A percentile compares a stretch with the other conserved stretches of the same genome.
phyloP scores from a whole-genome alignment of 2,113 vertebrate species.

The Parus major region DNA sequence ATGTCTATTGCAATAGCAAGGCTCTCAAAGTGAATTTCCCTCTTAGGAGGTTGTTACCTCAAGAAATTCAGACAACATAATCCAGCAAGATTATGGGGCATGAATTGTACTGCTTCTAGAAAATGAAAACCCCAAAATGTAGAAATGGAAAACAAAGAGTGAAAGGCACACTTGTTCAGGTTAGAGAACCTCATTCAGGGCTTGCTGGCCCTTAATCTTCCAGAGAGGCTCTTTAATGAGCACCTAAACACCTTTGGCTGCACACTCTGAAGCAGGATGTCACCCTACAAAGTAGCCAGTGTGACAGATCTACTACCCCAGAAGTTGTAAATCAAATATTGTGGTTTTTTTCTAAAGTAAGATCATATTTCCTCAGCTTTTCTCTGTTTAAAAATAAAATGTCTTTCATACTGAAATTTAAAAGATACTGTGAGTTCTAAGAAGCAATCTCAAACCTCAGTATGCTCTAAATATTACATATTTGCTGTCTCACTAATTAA shows the following conservation, averaged over 20 bases:
- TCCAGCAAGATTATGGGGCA: neutral
- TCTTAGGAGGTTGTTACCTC: neutral
- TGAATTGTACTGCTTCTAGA: neutral
- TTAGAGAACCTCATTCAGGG: neutral
- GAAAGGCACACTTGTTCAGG: neutral
- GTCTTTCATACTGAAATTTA: neutral
- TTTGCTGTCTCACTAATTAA: neutral
- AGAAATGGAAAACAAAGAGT: neutral
- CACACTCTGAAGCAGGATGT: accelerated
- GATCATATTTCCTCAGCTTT: neutral
- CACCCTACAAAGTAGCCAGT: neutral
- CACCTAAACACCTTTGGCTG: neutral
- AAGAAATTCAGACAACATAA: neutral
- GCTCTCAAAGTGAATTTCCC: neutral
- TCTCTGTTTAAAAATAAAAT: neutral
- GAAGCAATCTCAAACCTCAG: neutral
- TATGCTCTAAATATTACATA: neutral
- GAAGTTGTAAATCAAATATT: neutral
- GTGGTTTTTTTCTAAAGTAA: neutral
- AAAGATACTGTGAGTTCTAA: neutral
- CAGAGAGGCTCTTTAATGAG: neutral
- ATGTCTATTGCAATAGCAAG: neutral
- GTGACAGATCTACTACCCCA: neutral
- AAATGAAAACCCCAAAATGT: neutral
- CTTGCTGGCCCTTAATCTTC: neutral